These are phyloP conservation scores for Drosophila villosipedis DNA, from an alignment of 2,888 invertebrate species.

Conservation along the genomic window DNA sequence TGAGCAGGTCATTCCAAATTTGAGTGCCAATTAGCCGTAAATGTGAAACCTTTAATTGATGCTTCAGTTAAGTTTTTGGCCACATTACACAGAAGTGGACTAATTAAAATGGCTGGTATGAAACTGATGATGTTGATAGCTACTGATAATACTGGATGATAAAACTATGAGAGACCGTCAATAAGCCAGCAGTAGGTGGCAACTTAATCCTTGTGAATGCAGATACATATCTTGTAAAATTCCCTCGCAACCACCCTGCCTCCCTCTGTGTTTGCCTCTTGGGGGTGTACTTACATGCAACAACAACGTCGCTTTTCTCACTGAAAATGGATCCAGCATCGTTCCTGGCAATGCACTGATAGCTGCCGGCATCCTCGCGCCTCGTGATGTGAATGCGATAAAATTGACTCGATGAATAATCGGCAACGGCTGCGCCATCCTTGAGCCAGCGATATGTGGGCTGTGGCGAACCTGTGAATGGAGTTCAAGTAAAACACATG, in stretches of 20 bases:
- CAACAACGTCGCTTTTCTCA: conserved; percentile 94
- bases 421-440: conserved; percentile 91
- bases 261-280: not conserved
- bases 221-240: not conserved
- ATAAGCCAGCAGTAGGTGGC: conserved; percentile 1
- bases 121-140: not conserved
- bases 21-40: not conserved
- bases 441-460: conserved; percentile 97
- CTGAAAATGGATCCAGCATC: conserved; percentile 96
- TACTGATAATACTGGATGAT: not conserved
- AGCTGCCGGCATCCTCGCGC: conserved; percentile 94
- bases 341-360: conserved; percentile 96
- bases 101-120: not conserved
- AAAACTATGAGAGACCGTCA: not conserved
- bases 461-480: conserved; percentile 88
- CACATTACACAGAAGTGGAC: not conserved
- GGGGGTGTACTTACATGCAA: conserved; percentile 92
- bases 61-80: not conserved
- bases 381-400: conserved; percentile 93
- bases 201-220: not conserved
- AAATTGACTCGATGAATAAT: conserved; percentile 93
- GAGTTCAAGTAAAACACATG: conserved; percentile 31
- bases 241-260: not conserved
- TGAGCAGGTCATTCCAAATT: not conserved
- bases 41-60: not conserved